phyloP scores from a whole-genome alignment of 2,888 invertebrate species.

The Oxystoma pomonae region DNA sequence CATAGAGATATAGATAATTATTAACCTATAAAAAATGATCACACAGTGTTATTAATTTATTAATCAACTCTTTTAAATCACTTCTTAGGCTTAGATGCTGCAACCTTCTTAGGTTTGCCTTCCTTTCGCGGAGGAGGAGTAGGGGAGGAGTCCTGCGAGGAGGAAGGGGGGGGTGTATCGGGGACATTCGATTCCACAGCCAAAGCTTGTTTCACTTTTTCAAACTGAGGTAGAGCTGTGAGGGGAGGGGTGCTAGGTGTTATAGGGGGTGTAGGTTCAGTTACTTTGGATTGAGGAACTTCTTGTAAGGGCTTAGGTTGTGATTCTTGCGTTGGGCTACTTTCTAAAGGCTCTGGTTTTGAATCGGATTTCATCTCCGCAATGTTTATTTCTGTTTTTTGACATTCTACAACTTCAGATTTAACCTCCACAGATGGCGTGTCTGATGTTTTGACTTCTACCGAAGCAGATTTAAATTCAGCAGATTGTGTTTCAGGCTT shows the following conservation, averaged over 20 bases:
- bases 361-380: no score
- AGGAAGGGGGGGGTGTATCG: constrained; percentile 26
- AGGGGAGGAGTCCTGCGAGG: constrained; percentile 22
- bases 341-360: constrained; percentile 5
- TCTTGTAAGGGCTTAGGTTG: constrained; percentile 6
- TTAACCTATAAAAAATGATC: no score
- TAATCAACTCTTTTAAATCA: constrained; percentile 18
- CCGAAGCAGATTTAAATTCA: no score
- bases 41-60: constrained; percentile 17
- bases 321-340: constrained; percentile 11
- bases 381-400: no score
- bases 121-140: constrained; percentile 45
- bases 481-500: constrained; percentile 11
- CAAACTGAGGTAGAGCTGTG: constrained; percentile 8
- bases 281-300: constrained; percentile 35
- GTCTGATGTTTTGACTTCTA: no score
- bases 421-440: no score
- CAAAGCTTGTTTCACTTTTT: constrained; percentile 27
- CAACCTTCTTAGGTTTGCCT: constrained; percentile 35
- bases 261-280: constrained; percentile 41
- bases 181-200: constrained; percentile 24
- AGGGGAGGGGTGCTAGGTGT: constrained; percentile 32
- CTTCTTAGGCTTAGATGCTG: constrained; percentile 33
- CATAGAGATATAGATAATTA: no score
- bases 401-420: no score